Evolutionary conservation across 1,140 invertebrate genomes (phyloP).

Genomic region (Nylanderia fulva): DNA sequence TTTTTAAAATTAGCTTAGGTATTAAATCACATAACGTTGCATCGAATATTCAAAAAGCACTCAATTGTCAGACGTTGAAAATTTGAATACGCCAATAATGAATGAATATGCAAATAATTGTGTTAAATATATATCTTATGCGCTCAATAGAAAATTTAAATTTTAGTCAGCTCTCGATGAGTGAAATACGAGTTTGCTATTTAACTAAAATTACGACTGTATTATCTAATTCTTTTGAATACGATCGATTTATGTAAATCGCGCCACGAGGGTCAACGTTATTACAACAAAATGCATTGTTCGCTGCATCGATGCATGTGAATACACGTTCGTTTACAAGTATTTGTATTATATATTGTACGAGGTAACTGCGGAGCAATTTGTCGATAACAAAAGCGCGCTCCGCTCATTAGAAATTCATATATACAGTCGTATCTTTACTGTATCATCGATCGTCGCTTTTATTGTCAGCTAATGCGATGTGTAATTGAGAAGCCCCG

Average conservation of each 20-base stretch:
- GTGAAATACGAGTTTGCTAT: constrained; percentile 4
- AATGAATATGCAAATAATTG: constrained; percentile 25
- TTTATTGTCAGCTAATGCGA: constrained; percentile 73
- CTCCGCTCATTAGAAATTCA: constrained; percentile 71
- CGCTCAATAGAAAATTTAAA: not conserved
- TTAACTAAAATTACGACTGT: too few relatives aligned
- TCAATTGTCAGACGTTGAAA: not conserved
- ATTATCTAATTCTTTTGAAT: constrained; percentile 28
- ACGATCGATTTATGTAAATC: constrained; percentile 54
- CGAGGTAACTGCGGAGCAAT: constrained; percentile 48
- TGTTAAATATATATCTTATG: not conserved
- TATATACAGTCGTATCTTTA: constrained; percentile 68
- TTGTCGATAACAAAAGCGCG: constrained; percentile 58
- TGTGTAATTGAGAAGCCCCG: constrained; percentile 67
- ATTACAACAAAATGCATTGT: constrained; percentile 27
- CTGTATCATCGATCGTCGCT: constrained; percentile 69
- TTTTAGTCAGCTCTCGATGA: constrained; percentile 41
- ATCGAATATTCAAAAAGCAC: not conserved
- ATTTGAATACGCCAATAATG: not conserved
- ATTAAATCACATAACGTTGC: not conserved
- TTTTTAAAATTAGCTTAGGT: not conserved
- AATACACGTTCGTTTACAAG: constrained; percentile 29
- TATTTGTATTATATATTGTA: constrained; percentile 39
- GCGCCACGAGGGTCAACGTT: constrained; percentile 34
- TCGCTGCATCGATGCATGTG: not conserved